Evolutionary conservation across 1,140 invertebrate genomes (phyloP), one percentile per base, ranked within the genome.

Genomic region (Cheumatopsyche charites): DNA sequence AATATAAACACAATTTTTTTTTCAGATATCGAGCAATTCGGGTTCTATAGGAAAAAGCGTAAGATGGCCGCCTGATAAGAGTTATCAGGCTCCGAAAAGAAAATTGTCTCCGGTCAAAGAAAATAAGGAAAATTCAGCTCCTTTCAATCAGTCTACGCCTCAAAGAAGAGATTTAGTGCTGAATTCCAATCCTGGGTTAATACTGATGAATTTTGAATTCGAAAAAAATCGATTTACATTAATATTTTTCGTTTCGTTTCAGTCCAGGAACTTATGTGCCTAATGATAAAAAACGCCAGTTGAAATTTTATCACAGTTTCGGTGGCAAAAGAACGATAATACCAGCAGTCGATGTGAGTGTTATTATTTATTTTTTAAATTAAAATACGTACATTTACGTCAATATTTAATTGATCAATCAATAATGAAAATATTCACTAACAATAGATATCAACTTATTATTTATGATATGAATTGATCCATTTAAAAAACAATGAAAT

Each of bases 61-160:
- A 15, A 79, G 83, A 26, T 83, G 79, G 78, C 70, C 72, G 45
- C 72, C 72, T 5, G 80, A 79, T 49, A 80, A 82, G 47, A 80
- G 80, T 21, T 83, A 82, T 72, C 82, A 84, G 67, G 82, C 82
- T 11, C 82, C 82, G 6, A 79, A 77, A 0, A 77, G 74, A 12
- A 77, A 78, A 19, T 74, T 75, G 0, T 70, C 72, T 1, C 72
- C 73, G 2, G 58, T 71, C 11, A 74, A 77, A 62, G 69, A 73
- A 4, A n/a, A 74, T 0, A 73, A 49, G 1, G 77, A 79, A 62
- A 80, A 81, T 66, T 81, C 79, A 65, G 82, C 80, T 1, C 79
- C 83, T 0, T 84, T 84, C 74, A 83, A 83, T 69, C 78, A 80
- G 4, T 80, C 79, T 0, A 79, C 78, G 0, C 80, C 79, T 36